phyloP scores from a whole-genome alignment of 2,113 vertebrate species.

The Actenoides hombroni region DNA sequence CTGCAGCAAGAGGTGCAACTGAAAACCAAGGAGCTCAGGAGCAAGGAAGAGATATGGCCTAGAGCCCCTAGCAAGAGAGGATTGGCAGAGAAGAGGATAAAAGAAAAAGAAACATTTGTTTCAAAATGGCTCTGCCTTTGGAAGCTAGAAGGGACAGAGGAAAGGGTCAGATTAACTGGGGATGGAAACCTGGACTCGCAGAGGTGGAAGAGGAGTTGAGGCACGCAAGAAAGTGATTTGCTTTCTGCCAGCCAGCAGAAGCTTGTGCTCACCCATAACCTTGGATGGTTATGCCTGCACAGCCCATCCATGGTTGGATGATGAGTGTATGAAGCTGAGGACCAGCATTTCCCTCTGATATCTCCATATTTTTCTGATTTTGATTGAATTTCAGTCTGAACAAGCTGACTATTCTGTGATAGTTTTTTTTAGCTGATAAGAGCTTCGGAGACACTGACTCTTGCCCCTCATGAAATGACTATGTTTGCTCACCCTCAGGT shows the following conservation, averaged over 20 bases:
- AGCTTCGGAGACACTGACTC: background rate
- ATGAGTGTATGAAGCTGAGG: background rate
- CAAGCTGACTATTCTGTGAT: background rate
- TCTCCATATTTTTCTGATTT: background rate
- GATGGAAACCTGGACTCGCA: background rate
- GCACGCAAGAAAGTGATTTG: background rate
- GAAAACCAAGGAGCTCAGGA: background rate
- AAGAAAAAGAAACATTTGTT: background rate
- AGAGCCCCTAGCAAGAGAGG: background rate
- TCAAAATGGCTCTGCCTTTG: background rate
- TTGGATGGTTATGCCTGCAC: background rate
- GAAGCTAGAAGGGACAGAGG: background rate
- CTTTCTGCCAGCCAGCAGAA: background rate
- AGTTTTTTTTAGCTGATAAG: background rate
- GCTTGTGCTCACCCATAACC: background rate
- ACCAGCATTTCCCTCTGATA: background rate
- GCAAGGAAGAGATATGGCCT: background rate
- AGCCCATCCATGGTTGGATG: background rate
- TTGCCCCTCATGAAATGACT: accelerated
- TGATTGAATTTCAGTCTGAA: background rate
- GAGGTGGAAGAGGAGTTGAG: background rate
- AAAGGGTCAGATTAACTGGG: background rate
- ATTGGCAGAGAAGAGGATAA: background rate
- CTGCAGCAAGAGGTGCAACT: background rate
- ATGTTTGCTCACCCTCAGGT: accelerated